A percentile compares a stretch with the other conserved stretches of the same genome.
Evolutionary conservation across 1,140 invertebrate genomes (phyloP).

Genomic region (Drosophila parvula): DNA sequence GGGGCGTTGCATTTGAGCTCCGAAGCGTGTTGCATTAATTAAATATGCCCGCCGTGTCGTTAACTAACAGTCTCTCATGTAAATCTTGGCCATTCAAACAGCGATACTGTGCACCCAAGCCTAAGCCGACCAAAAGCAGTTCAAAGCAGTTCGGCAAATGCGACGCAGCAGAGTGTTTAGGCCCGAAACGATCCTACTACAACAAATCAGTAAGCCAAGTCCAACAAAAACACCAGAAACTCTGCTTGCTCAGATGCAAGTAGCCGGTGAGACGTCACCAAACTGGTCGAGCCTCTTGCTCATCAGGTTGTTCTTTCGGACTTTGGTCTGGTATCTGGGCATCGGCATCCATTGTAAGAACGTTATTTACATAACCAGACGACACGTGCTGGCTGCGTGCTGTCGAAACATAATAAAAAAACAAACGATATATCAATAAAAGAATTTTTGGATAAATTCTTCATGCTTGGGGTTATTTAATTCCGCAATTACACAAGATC

Average conservation of each 20-base stretch:
- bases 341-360: slow-evolving; percentile 17
- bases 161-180: slow-evolving; percentile 35
- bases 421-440: slow-evolving; percentile 18
- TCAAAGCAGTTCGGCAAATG: slow-evolving; percentile 57
- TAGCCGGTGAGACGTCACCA: slow-evolving; percentile 34
- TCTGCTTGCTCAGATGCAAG: slow-evolving; percentile 31
- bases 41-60: slow-evolving; percentile 38
- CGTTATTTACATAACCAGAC: slow-evolving; percentile 20
- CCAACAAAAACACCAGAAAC: slow-evolving; percentile 13
- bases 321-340: slow-evolving; percentile 29
- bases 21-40: slow-evolving; percentile 56
- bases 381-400: slow-evolving; percentile 40
- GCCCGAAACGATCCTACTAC: slow-evolving; percentile 33
- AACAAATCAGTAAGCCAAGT: slow-evolving; percentile 7
- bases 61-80: slow-evolving; percentile 48
- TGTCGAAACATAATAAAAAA: slow-evolving; percentile 18
- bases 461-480: background rate
- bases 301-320: slow-evolving; percentile 26
- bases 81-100: slow-evolving; percentile 46
- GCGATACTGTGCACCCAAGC: slow-evolving; percentile 3
- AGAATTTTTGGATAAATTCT: background rate
- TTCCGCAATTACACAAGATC: slow-evolving; percentile 38
- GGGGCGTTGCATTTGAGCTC: slow-evolving; percentile 21
- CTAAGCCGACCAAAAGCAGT: slow-evolving; percentile 49
- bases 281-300: slow-evolving; percentile 54